A percentile compares a stretch with the other conserved stretches of the same genome.
Evolutionary conservation across 2,888 invertebrate genomes (phyloP).

Genomic region (Fragum sueziense): DNA sequence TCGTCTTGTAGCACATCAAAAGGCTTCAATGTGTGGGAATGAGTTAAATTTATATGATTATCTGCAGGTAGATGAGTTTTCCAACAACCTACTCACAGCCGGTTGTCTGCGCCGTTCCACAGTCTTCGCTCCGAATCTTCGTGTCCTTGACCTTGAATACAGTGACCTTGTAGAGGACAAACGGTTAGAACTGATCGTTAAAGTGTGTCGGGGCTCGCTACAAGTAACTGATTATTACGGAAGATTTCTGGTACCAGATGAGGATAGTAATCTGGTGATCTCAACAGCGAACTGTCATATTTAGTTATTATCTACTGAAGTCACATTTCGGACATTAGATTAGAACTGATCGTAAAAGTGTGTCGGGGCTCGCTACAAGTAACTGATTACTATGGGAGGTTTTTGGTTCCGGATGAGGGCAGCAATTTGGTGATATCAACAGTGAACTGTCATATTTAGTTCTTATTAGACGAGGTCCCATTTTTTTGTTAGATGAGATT

Average conservation of each 20-base stretch:
- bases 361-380: not conserved
- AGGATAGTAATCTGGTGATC: conserved; percentile 1
- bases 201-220: conserved; percentile 66
- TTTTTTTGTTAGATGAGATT: not conserved
- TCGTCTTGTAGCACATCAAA: not conserved
- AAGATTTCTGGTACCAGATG: conserved; percentile 57
- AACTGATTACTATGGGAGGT: not conserved
- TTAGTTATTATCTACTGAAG: not conserved
- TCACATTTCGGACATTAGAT: not conserved
- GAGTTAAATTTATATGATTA: not conserved
- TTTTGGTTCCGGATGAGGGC: not conserved
- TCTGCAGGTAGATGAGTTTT: conserved; percentile 12
- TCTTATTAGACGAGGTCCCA: not conserved
- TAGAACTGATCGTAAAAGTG: not conserved
- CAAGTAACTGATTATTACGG: conserved; percentile 64
- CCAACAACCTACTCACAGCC: not conserved
- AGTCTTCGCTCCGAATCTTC: conserved; percentile 59
- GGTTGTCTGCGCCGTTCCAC: conserved; percentile 48
- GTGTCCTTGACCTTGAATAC: conserved; percentile 62
- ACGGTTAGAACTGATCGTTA: conserved; percentile 60
- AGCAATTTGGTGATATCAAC: not conserved
- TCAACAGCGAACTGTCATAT: not conserved
- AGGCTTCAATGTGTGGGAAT: not conserved
- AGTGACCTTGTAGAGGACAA: conserved; percentile 67
- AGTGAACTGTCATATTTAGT: not conserved